Base-by-base conservation (phyloP, 35 echinoderm and acorn worm genomes). In the Anneissia japonica region DNA sequence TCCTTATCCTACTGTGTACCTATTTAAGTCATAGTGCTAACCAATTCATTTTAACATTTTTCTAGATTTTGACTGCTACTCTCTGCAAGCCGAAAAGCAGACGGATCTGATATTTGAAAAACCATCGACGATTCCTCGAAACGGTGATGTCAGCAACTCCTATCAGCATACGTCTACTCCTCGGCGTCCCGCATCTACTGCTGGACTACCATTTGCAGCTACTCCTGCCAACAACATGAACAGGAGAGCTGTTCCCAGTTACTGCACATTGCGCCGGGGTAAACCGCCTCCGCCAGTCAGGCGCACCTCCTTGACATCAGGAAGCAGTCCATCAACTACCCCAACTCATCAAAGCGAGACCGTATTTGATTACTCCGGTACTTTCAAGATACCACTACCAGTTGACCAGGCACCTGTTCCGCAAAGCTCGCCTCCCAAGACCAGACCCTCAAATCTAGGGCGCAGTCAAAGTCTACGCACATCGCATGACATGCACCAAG, bases 271-370 rank as follows among this genome's bases (percentile, higher is more conserved):
- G 34, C 90, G 83, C n/a, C 84, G 90, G 38, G 84, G 84, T 38
- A 96, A 96, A 80, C 94, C 94, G 36, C 94, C 94, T 21, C 90
- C 90, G 28, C 90, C 90, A 0, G 80, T 92, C 4, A 72, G 94
- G 32, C 39, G 84, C 13, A 92, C 94, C 10, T 76, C 46, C 0
- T 32, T 74, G 17, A 76, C 76, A 14, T 77, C 83, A 0, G 82
- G 39, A 33, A 74, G 41, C 19, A 46, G 79, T 29, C 32, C 78
- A 30, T 34, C 80, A 23, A 64, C 51, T 19, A 64, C 51, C 2
- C 51, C 51, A 64, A 64, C 51, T 64, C 51, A 64, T 64, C 7
- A 64, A 64, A 64, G 10, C 11, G 51, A 64, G 21, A 64, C 19
- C 10, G 51, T 64, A 9, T 93, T 85, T 85, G 92, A 90, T 51